Percentiles rank a stretch among this genome's conserved stretches.
Evolutionary conservation across 2,888 invertebrate species (phyloP).

Genomic region (Cantharis rufa): DNA sequence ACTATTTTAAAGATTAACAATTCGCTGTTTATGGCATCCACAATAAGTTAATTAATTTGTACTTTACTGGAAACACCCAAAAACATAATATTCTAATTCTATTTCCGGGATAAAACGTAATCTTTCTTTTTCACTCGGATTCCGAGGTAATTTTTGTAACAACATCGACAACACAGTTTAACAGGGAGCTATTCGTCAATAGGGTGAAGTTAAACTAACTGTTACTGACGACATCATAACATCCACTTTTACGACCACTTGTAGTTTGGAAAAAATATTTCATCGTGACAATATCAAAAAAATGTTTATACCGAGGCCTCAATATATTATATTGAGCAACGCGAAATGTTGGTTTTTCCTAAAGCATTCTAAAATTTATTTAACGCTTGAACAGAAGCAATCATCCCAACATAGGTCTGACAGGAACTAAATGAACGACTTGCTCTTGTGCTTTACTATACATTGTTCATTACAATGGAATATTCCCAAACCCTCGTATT

Average conservation of each 20-base stretch:
- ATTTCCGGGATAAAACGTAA: neutral
- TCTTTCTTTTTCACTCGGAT: neutral
- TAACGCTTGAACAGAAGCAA: constrained; percentile 2
- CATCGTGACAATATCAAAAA: neutral
- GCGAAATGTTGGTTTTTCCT: neutral
- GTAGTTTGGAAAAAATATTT: neutral
- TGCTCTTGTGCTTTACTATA: neutral
- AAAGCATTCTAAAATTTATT: constrained; percentile 1
- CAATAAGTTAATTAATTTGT: neutral
- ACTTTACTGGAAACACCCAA: neutral
- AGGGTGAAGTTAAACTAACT: neutral
- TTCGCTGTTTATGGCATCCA: neutral
- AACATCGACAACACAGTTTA: neutral
- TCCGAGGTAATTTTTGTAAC: neutral
- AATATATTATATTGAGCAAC: neutral
- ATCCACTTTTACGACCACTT: neutral
- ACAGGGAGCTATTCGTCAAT: neutral
- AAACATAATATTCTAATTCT: neutral
- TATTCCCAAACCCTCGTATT: neutral
- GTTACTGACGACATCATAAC: neutral
- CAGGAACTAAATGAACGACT: neutral
- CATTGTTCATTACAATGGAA: neutral
- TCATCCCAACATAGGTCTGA: constrained; percentile 2
- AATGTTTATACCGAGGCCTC: neutral
- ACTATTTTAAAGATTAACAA: neutral